A percentile compares a stretch with the other conserved stretches of the same genome.
Evolutionary conservation across 2,888 invertebrate genomes (phyloP).

Genomic region (Chrysotoxum bicinctum): DNA sequence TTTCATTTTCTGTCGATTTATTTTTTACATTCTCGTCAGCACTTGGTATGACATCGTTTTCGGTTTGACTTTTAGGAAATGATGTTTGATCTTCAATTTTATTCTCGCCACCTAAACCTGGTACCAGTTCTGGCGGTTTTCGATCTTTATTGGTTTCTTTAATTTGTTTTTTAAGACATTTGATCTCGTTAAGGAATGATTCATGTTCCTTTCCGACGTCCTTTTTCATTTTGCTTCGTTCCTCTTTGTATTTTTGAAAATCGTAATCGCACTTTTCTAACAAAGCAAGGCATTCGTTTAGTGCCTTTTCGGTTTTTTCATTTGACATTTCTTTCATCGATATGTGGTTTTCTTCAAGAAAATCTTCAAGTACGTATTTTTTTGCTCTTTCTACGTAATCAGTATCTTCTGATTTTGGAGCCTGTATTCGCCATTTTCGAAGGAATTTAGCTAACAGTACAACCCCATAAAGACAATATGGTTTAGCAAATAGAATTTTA

Average conservation of each 20-base stretch:
- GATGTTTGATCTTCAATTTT: not conserved
- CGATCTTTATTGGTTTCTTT: conserved; percentile 73
- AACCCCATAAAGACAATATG: conserved; percentile 80
- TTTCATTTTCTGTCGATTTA: conserved; percentile 22
- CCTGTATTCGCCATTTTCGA: conserved; percentile 78
- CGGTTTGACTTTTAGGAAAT: not conserved
- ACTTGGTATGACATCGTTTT: not conserved
- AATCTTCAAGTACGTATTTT: conserved; percentile 84
- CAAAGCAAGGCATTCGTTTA: conserved; percentile 78
- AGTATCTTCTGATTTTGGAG: conserved; percentile 74
- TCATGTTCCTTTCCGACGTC: conserved; percentile 76
- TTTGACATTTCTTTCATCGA: conserved; percentile 80
- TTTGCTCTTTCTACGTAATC: conserved; percentile 81
- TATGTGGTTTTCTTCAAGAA: conserved; percentile 81
- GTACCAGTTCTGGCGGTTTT: conserved; percentile 67
- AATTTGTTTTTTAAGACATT: conserved; percentile 79
- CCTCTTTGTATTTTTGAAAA: conserved; percentile 79
- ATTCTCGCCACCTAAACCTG: not conserved
- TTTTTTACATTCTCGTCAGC: conserved; percentile 12
- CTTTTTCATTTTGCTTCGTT: conserved; percentile 77
- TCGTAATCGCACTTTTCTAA: conserved; percentile 79
- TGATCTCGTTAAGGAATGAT: conserved; percentile 80
- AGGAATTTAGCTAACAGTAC: conserved; percentile 80
- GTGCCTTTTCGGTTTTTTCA: conserved; percentile 78
- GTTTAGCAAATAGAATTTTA: conserved; percentile 79